Conservation (phyloP, 1,140 invertebrate genomes). For the Caenorhabditis brenneri region DNA sequence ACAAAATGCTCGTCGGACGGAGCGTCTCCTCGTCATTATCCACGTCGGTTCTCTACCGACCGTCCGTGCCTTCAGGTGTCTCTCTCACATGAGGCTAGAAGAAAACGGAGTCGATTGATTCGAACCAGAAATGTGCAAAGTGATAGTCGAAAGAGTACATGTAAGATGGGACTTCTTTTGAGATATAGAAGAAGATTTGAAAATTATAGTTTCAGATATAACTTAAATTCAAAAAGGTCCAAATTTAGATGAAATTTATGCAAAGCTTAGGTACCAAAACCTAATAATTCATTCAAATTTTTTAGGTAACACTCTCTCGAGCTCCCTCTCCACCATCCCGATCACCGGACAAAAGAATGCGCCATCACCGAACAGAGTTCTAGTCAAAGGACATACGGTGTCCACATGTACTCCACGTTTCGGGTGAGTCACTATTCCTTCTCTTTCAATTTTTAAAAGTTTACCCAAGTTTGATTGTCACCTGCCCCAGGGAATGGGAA, state of each 20-base stretch:
- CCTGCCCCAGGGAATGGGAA: too few relatives aligned
- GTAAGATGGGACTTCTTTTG: not conserved
- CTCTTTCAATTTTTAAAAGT: not conserved
- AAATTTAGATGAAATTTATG: too few relatives aligned
- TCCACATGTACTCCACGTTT: not conserved
- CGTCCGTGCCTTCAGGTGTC: not conserved
- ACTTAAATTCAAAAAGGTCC: too few relatives aligned
- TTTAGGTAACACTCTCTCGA: not conserved
- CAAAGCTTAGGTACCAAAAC: too few relatives aligned
- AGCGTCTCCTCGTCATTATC: not conserved
- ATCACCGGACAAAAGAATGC: not conserved
- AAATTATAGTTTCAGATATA: too few relatives aligned
- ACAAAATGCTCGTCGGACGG: conserved; percentile 30
- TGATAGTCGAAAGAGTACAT: not conserved
- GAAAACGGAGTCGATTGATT: not conserved
- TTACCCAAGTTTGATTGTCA: not conserved
- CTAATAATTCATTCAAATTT: not conserved
- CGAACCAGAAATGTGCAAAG: conserved; percentile 14
- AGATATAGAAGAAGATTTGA: not conserved
- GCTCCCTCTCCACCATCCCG: conserved; percentile 5
- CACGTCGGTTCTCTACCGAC: not conserved
- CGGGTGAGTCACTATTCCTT: not conserved
- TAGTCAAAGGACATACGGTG: conserved; percentile 12
- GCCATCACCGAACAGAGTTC: not conserved
- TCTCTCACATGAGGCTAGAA: not conserved